Percentiles rank a stretch among this genome's conserved stretches.
Conservation (phyloP, 1,140 invertebrate species). For the Drosophila kohkoa region DNA sequence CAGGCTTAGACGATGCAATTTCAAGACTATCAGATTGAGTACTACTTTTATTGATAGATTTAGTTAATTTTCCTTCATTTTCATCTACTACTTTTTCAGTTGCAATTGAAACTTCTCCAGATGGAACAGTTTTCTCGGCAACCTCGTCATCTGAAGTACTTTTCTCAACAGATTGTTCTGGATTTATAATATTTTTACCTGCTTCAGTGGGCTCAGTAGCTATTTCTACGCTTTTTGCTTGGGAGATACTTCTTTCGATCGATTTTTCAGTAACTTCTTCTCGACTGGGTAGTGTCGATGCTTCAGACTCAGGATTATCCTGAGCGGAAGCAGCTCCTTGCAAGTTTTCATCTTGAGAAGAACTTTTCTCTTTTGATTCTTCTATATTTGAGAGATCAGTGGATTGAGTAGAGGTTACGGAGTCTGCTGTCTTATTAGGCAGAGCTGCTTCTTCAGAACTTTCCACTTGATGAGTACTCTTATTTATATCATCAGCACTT, state of each 20-base stretch:
- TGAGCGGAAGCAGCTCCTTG: not conserved
- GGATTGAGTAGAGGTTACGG: not conserved
- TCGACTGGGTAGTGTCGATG: not conserved
- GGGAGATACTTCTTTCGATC: not conserved
- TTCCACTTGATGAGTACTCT: not conserved
- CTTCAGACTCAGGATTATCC: not conserved
- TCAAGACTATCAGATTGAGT: not conserved
- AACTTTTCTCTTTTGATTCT: not conserved
- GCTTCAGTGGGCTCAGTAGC: not conserved
- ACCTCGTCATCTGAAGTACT: not conserved
- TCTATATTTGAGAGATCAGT: not conserved
- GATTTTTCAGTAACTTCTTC: not conserved
- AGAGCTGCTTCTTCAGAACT: not conserved
- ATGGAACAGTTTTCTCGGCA: not conserved
- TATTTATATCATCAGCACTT: not conserved
- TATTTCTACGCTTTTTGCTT: not conserved
- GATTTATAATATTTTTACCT: not conserved
- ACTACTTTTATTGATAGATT: not conserved
- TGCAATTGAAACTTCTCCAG: not conserved
- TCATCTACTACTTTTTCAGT: not conserved
- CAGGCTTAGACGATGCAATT: not conserved
- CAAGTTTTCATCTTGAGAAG: not conserved
- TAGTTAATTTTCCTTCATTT: not conserved
- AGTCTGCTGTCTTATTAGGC: not conserved
- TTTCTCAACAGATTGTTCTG: not conserved